Conservation (phyloP, 1,140 invertebrate genomes). For the Aphidius gifuensis region DNA sequence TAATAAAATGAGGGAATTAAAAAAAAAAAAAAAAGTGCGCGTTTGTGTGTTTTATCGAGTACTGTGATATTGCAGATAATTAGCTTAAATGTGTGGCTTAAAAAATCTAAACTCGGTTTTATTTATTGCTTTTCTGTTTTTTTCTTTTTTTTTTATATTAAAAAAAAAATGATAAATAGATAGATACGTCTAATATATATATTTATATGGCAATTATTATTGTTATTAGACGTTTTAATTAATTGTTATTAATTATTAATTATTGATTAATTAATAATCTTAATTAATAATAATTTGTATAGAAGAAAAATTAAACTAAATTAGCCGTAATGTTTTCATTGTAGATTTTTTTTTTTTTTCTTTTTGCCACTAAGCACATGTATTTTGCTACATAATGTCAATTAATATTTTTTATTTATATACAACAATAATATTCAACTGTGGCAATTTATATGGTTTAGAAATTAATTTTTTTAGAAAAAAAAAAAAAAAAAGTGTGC, state of each 20-base stretch:
- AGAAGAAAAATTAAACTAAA: not conserved
- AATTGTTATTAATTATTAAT: slow-evolving; percentile 11
- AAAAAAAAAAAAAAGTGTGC: no score
- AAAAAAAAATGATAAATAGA: slow-evolving; percentile 14
- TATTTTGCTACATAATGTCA: no score
- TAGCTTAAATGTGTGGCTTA: slow-evolving; percentile 49
- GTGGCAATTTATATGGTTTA: no score
- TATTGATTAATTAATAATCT: slow-evolving; percentile 1
- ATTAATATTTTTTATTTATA: no score
- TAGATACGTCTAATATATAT: slow-evolving; percentile 11
- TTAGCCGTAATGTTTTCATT: not conserved
- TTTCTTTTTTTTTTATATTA: slow-evolving; percentile 42
- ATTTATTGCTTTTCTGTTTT: slow-evolving; percentile 39
- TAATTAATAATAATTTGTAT: not conserved
- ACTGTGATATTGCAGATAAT: slow-evolving; percentile 56
- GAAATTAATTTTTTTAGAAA: no score
- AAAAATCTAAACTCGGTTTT: slow-evolving; percentile 40
- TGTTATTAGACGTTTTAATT: slow-evolving; percentile 18
- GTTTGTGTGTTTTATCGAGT: slow-evolving; percentile 52
- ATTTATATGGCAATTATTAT: slow-evolving; percentile 24
- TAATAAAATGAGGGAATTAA: not conserved
- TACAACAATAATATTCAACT: no score
- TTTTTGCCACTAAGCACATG: no score
- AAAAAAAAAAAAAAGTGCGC: slow-evolving; percentile 25
- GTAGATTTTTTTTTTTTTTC: no score